Evolutionary conservation across 2,888 invertebrate species (phyloP).

Genomic region (Mactromeris polynyma): DNA sequence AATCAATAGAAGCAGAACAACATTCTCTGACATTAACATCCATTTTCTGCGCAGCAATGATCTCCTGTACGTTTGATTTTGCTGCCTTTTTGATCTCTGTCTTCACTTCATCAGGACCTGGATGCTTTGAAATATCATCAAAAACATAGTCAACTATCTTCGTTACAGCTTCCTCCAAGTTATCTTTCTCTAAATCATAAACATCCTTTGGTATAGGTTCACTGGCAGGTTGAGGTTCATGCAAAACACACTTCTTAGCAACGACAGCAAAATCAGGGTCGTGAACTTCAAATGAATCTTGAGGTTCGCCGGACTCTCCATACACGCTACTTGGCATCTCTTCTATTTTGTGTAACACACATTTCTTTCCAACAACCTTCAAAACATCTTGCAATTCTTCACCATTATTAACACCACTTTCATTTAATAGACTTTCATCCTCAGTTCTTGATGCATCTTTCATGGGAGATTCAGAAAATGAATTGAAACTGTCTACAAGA

Average conservation of each 20-base stretch:
- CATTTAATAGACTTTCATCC: neutral
- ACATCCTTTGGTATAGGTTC: neutral
- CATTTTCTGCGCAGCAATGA: neutral
- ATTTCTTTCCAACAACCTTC: slow-evolving; percentile 46
- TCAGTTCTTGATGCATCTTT: neutral
- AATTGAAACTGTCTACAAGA: slow-evolving; percentile 55
- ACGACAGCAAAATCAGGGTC: slow-evolving; percentile 50
- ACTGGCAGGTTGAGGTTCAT: slow-evolving; percentile 11
- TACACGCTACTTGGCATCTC: neutral
- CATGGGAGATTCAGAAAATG: slow-evolving; percentile 32
- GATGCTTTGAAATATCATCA: neutral
- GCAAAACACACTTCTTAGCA: slow-evolving; percentile 48
- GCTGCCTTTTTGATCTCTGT: neutral
- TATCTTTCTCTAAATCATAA: neutral
- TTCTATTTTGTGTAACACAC: slow-evolving; percentile 38
- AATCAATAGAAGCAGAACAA: slow-evolving; percentile 20
- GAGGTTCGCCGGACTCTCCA: neutral
- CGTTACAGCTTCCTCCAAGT: neutral
- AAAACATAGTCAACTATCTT: neutral
- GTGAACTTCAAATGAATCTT: slow-evolving; percentile 33
- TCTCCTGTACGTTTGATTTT: neutral
- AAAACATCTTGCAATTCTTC: slow-evolving; percentile 55
- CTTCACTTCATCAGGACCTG: neutral
- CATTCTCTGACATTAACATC: neutral
- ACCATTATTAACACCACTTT: slow-evolving; percentile 6